phyloP scores from a whole-genome alignment of 2,888 invertebrate species.

The Metopia argyrocephala region DNA sequence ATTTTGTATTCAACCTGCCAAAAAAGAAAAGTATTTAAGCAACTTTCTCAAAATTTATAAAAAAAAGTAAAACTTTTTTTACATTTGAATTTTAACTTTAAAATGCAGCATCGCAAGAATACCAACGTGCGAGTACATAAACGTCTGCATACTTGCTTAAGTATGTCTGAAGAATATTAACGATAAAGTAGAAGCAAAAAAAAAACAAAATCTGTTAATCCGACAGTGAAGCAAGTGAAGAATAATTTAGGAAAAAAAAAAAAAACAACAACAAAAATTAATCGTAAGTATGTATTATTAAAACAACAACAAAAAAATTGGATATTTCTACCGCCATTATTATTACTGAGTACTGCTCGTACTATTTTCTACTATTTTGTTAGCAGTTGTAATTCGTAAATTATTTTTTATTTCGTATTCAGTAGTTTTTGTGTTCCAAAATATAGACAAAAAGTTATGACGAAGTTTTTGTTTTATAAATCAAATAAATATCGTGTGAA shows the following conservation, averaged over 20 bases:
- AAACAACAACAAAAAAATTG: background rate
- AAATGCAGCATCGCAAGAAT: constrained; percentile 49
- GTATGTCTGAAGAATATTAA: background rate
- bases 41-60: constrained; percentile 57
- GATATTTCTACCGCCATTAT: background rate
- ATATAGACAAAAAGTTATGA: background rate
- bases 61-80: constrained; percentile 38
- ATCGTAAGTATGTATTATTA: background rate
- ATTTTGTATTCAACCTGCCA: constrained; percentile 53
- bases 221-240: constrained; percentile 40
- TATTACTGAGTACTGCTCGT: background rate
- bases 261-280: constrained; percentile 4
- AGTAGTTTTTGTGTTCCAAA: constrained; percentile 25
- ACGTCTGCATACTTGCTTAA: background rate
- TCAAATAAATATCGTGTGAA: constrained; percentile 8
- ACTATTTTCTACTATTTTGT: background rate
- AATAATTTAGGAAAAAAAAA: constrained; percentile 40
- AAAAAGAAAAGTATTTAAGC: constrained; percentile 51
- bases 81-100: constrained; percentile 38
- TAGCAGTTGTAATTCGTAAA: background rate
- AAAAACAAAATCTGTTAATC: constrained; percentile 25
- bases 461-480: background rate
- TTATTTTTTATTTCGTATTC: background rate
- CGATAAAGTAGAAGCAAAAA: constrained; percentile 32
- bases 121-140: background rate